Evolutionary conservation across 2,888 invertebrate species (phyloP).

Genomic region (Drosophila vallismaia): DNA sequence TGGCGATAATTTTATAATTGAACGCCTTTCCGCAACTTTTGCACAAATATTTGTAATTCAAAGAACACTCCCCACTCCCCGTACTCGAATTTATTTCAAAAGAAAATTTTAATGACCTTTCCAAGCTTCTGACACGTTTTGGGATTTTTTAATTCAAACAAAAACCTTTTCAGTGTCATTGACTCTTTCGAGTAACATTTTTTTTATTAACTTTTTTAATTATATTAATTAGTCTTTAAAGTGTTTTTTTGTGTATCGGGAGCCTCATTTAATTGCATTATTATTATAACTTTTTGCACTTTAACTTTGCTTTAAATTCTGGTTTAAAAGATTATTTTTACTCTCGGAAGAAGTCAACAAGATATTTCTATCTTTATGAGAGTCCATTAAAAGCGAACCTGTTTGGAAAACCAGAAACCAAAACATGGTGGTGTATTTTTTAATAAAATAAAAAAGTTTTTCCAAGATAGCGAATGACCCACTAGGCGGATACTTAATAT

Average conservation of each 20-base stretch:
- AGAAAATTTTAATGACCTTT: not conserved
- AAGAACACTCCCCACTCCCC: not conserved
- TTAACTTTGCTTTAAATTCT: not conserved
- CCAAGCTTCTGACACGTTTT: not conserved
- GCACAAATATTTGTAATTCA: not conserved
- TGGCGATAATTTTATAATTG: conserved; percentile 2
- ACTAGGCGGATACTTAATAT: too few relatives aligned
- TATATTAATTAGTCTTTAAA: too few relatives aligned
- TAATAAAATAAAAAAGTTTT: too few relatives aligned
- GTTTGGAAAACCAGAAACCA: not conserved
- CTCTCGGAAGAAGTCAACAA: conserved; percentile 3
- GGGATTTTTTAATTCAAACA: conserved; percentile 1
- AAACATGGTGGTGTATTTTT: not conserved
- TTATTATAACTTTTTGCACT: conserved; percentile 19
- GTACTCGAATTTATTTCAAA: not conserved
- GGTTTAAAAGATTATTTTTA: conserved; percentile 8
- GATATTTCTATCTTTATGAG: conserved; percentile 15
- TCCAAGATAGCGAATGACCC: too few relatives aligned
- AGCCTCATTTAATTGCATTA: not conserved
- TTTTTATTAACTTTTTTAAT: too few relatives aligned
- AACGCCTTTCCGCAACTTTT: not conserved
- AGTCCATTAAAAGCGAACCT: not conserved
- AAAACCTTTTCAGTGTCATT: not conserved
- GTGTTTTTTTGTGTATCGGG: too few relatives aligned
- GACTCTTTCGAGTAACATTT: not conserved